A percentile compares a stretch with the other conserved stretches of the same genome.
Conservation (phyloP, 2,797 vertebrate species). For the Malurus splendens region DNA sequence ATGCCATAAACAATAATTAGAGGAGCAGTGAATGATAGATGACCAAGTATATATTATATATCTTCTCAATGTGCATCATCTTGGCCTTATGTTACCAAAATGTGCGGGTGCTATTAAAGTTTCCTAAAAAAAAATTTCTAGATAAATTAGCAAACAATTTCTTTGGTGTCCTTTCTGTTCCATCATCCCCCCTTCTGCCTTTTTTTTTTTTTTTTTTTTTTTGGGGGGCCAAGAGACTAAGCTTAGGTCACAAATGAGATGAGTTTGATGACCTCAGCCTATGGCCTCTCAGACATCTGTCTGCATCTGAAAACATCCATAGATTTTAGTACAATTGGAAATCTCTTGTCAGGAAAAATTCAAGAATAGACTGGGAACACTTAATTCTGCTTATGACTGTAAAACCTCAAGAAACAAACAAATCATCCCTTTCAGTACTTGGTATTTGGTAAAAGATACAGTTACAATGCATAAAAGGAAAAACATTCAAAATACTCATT, state of each 20-base stretch:
- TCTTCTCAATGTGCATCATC: not conserved
- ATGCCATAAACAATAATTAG: not conserved
- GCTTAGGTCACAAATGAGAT: slow-evolving; percentile 35
- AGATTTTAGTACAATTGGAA: slow-evolving; percentile 27
- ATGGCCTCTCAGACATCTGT: slow-evolving; percentile 28
- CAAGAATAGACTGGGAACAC: not conserved
- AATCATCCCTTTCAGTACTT: not conserved
- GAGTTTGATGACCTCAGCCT: slow-evolving; percentile 50
- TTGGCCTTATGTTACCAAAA: not conserved
- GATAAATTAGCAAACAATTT: not conserved
- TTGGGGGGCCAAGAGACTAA: not conserved
- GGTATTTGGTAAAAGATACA: not conserved
- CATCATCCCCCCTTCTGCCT: rapidly evolving
- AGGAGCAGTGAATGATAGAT: not conserved
- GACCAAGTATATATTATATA: not conserved
- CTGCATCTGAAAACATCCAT: not conserved
- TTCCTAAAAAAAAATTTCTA: not conserved
- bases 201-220: not conserved
- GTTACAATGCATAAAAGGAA: not conserved
- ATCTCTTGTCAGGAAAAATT: not conserved
- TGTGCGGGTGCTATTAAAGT: not conserved
- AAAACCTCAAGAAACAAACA: not conserved
- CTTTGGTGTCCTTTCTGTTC: not conserved
- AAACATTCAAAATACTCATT: not conserved
- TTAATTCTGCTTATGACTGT: not conserved